Base-by-base conservation (phyloP, 2,888 invertebrate species). In the Epirrhoe alternata region DNA sequence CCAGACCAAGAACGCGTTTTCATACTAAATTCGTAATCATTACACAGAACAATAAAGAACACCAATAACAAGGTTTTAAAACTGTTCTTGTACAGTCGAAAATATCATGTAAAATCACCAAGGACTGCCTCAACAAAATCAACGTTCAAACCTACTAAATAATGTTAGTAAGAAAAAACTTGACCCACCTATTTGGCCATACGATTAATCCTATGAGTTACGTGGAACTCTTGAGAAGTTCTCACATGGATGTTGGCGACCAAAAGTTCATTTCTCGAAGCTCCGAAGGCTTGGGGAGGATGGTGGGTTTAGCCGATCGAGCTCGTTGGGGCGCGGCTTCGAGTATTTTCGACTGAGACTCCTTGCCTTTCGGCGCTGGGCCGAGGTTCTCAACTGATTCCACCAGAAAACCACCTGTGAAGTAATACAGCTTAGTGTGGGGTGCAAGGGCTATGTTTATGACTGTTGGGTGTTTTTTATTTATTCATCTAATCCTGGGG, bases 251-350 rank as follows among this genome's bases (percentile, higher is more conserved):
- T 7, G 97, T 97, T 0, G 97, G 97, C 6, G 97, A 96, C 96
- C 96, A 97, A 89, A 97, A 97, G 86, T 97, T 97, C 95, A 97
- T 96, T 87, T 97, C 97, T 53, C 97, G 88, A 12, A 97, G 88
- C 81, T 97, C 96, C 0, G 96, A 95, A 0, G 77, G 82, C 76
- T 78, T 90, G 81, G 78, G 89, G 78, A 81, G 77, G 86, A 72
- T 88, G 70, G 69, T 76, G 60, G 84, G 76, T 50, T 84, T 87
- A 6, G 69, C 68, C 4, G 77, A 78, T 45, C 87, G 92, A 30
- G 86, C 83, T 67, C 79, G 87, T 24, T 84, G 86, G 0, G 81
- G 74, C 6, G 77, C 45, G 1, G 76, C 30, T 17, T 84, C 80
- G 14, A 71, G 79, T 2, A 77, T 50, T 12, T 79, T 55, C 2